phyloP scores from a whole-genome alignment of 2,888 invertebrate genomes.

The Orthosia gothica region DNA sequence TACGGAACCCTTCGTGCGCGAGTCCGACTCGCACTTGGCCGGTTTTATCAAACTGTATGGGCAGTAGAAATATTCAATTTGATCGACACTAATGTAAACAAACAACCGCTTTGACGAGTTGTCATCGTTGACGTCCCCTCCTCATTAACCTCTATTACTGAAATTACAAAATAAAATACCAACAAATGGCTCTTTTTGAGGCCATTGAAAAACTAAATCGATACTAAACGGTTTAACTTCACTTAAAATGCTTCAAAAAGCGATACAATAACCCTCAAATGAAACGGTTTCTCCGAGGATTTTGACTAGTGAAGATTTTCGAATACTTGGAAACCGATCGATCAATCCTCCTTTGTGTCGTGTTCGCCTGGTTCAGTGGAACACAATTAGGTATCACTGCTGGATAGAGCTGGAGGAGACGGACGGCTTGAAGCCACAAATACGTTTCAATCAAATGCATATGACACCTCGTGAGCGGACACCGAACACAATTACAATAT shows the following conservation, averaged over 20 bases:
- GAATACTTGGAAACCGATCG: conserved; percentile 16
- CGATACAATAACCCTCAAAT: not conserved
- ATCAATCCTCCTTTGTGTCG: conserved; percentile 29
- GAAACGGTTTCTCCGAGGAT: conserved; percentile 2
- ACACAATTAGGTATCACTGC: conserved; percentile 35
- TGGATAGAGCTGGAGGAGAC: conserved; percentile 10
- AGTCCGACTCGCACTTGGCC: too few relatives aligned
- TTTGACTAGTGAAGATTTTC: conserved; percentile 18
- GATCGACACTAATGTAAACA: conserved; percentile 48
- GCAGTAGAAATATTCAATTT: conserved; percentile 6
- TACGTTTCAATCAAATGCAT: conserved; percentile 12
- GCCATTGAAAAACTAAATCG: not conserved
- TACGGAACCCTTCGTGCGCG: too few relatives aligned
- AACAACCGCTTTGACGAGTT: conserved; percentile 50
- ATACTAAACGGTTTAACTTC: not conserved
- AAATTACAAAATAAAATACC: conserved; percentile 39
- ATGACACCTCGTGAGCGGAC: conserved; percentile 8
- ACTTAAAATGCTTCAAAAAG: not conserved
- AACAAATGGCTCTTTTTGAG: conserved; percentile 5
- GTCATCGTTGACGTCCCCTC: conserved; percentile 35
- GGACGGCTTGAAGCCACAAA: conserved; percentile 6
- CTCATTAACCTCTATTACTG: conserved; percentile 56
- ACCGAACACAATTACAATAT: conserved; percentile 7
- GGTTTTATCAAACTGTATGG: not conserved
- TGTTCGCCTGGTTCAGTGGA: conserved; percentile 15